Evolutionary conservation across 2,113 vertebrate species (phyloP).

Genomic region (Pseudopipra pipra): DNA sequence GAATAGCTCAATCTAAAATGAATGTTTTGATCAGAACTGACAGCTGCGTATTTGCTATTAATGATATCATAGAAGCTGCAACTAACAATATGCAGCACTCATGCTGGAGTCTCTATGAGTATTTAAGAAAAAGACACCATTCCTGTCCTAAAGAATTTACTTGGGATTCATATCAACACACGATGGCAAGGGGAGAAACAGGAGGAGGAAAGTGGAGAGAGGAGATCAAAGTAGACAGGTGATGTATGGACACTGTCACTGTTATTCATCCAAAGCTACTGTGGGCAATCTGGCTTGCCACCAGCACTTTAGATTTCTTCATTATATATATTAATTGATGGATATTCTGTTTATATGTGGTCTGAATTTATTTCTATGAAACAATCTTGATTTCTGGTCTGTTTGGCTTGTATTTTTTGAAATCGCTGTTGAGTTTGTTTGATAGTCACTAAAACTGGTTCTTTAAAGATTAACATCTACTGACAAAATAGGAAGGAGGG

Average conservation of each 20-base stretch:
- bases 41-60: not conserved
- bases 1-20: not conserved
- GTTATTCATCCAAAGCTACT: not conserved
- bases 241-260: not conserved
- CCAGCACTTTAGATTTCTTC: not conserved
- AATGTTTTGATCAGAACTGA: constrained; percentile 2
- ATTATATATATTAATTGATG: not conserved
- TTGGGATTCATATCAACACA: not conserved
- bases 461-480: not conserved
- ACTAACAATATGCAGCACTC: not conserved
- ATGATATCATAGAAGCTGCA: not conserved
- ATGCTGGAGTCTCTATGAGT: not conserved
- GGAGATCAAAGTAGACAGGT: not conserved
- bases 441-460: not conserved
- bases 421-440: not conserved
- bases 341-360: not conserved
- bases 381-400: not conserved
- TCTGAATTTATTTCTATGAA: not conserved
- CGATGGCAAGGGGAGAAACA: not conserved
- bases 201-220: not conserved
- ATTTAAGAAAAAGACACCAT: not conserved
- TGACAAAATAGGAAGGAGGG: not conserved
- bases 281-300: not conserved
- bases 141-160: not conserved
- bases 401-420: not conserved